phyloP scores from a whole-genome alignment of 2,113 vertebrate species.

The Lampris incognitus region DNA sequence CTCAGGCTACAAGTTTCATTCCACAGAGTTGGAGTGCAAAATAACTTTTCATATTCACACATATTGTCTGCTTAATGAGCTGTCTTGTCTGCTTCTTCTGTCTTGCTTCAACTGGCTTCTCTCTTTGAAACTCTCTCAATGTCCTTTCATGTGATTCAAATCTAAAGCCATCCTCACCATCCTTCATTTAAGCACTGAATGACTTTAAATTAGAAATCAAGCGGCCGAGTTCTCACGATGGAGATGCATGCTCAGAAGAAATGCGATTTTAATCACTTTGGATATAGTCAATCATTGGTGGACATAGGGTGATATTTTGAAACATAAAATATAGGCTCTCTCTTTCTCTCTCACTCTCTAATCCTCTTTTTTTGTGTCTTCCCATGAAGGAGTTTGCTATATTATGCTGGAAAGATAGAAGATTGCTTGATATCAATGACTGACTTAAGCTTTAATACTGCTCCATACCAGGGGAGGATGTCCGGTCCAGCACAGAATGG shows the following conservation, averaged over 20 bases:
- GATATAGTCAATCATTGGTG: constrained; percentile 13
- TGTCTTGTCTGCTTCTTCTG: constrained; percentile 13
- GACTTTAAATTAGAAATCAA: constrained; percentile 54
- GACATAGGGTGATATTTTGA: constrained; percentile 7
- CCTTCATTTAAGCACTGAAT: constrained; percentile 52
- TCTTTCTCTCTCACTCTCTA: constrained; percentile 10
- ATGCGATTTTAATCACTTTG: constrained; percentile 51
- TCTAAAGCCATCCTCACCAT: constrained; percentile 30
- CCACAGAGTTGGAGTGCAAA: constrained; percentile 7
- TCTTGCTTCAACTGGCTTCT: neutral
- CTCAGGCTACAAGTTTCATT: constrained; percentile 1
- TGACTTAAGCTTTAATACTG: constrained; percentile 24
- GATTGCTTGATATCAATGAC: constrained; percentile 11
- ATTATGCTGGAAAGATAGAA: neutral
- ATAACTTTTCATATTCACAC: constrained; percentile 9
- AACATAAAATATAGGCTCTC: neutral
- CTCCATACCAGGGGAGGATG: constrained; percentile 16
- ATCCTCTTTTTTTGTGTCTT: constrained; percentile 11
- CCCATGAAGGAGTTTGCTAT: constrained; percentile 3
- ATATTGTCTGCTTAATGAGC: constrained; percentile 20
- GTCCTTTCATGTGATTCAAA: constrained; percentile 21
- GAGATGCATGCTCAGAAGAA: constrained; percentile 42
- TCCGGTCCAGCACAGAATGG: constrained; percentile 26
- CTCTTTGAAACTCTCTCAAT: neutral
- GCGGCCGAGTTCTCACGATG: constrained; percentile 29